phyloP scores from a whole-genome alignment of 2,113 vertebrate species.

The Haemorhous mexicanus region DNA sequence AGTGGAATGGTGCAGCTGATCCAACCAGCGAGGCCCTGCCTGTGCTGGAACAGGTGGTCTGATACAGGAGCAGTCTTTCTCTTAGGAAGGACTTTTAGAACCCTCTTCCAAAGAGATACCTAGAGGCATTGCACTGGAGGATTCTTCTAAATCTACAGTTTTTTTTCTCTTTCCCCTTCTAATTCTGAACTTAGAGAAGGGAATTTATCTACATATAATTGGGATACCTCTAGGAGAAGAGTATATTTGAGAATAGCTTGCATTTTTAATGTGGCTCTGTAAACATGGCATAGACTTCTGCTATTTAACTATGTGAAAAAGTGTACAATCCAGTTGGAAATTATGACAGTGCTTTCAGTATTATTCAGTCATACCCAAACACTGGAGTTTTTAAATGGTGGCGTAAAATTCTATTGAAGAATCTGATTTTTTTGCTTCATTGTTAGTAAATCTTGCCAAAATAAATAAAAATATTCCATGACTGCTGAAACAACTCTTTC shows the following conservation, averaged over 20 bases:
- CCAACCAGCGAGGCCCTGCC: background rate
- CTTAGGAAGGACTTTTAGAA: background rate
- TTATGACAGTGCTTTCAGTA: background rate
- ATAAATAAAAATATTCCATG: background rate
- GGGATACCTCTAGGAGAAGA: background rate
- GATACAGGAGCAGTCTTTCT: background rate
- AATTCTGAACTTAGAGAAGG: rapidly evolving
- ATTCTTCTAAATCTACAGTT: background rate
- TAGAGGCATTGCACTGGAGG: background rate
- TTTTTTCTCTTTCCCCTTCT: background rate
- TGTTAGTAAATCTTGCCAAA: background rate
- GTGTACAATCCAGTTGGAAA: background rate
- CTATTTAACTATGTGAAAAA: background rate
- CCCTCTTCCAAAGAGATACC: background rate
- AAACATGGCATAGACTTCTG: background rate
- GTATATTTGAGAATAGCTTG: background rate
- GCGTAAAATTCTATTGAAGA: background rate
- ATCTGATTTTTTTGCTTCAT: background rate
- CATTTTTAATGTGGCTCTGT: background rate
- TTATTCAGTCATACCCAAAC: background rate
- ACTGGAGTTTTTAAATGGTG: background rate
- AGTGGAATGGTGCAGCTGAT: background rate
- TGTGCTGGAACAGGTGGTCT: background rate
- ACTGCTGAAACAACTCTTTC: background rate
- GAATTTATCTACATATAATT: background rate